phyloP scores from a whole-genome alignment of 2,888 invertebrate genomes.

The Syritta pipiens region DNA sequence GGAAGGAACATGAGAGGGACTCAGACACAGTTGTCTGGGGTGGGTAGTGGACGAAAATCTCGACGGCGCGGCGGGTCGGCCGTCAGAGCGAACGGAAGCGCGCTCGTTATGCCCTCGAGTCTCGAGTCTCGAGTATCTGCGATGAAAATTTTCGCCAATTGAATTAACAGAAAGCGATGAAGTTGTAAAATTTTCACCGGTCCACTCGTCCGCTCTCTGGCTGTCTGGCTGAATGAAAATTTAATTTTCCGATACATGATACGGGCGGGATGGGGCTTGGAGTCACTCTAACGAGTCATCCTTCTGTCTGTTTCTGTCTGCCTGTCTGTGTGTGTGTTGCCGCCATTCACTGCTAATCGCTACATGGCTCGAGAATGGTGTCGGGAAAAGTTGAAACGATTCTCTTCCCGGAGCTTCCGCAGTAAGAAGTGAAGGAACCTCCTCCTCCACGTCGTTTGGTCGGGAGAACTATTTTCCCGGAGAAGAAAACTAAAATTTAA shows the following conservation, averaged over 20 bases:
- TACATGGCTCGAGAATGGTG: constrained; percentile 6
- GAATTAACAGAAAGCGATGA: constrained; percentile 1
- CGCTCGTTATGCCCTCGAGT: no score
- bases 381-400: constrained; percentile 21
- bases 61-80: background rate
- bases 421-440: constrained; percentile 8
- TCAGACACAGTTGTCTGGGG: background rate
- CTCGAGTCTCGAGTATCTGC: no score
- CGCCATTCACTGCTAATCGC: background rate
- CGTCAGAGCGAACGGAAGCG: background rate
- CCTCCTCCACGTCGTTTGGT: no score
- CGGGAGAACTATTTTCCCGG: constrained; percentile 30
- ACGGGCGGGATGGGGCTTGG: background rate
- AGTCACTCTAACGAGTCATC: background rate
- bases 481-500: constrained; percentile 42
- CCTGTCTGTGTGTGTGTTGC: background rate
- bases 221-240: constrained; percentile 12
- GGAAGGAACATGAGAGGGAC: background rate
- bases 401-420: constrained; percentile 4
- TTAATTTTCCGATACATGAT: constrained; percentile 12
- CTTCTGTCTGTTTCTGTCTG: background rate
- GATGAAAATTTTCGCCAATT: constrained; percentile 1
- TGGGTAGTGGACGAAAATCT: background rate
- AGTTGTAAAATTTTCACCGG: constrained; percentile 1
- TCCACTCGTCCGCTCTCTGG: background rate